Evolutionary conservation across 2,888 invertebrate genomes (phyloP).

Genomic region (Cataglyphis rosenhaueri): DNA sequence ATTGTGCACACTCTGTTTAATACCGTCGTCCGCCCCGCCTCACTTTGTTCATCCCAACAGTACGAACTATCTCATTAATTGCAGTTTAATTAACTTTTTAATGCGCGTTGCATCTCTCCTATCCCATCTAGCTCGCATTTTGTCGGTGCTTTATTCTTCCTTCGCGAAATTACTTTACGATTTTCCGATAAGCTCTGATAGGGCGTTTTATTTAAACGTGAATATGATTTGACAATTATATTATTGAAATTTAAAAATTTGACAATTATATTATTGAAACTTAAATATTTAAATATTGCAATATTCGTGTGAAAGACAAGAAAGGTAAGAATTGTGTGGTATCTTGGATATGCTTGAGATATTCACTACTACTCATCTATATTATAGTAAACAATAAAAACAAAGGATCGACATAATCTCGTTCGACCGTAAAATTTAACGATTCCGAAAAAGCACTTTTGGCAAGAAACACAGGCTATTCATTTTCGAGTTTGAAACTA

Average conservation of each 20-base stretch:
- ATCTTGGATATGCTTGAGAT: background rate
- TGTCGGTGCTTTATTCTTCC: background rate
- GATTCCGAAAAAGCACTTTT: background rate
- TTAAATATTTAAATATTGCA: background rate
- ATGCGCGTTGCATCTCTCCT: slow-evolving; percentile 12
- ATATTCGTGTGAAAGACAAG: background rate
- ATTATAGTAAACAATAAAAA: background rate
- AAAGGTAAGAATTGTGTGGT: background rate
- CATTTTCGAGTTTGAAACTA: slow-evolving; percentile 53
- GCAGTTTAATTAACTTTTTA: slow-evolving; percentile 62
- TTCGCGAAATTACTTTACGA: background rate
- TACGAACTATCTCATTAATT: slow-evolving; percentile 45
- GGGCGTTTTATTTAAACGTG: background rate
- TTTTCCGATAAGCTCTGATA: background rate
- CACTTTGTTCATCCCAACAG: slow-evolving; percentile 1
- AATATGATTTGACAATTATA: background rate
- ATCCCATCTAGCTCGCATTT: background rate
- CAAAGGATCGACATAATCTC: slow-evolving; percentile 6
- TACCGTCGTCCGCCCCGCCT: slow-evolving; percentile 9
- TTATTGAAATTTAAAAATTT: background rate
- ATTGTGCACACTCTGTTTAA: slow-evolving; percentile 50
- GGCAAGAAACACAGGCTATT: slow-evolving; percentile 57
- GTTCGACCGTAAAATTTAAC: slow-evolving; percentile 4
- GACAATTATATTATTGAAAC: background rate
- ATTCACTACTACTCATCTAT: background rate